Evolutionary conservation across 1,140 invertebrate genomes (phyloP).

Genomic region (Agrypnia vestita): DNA sequence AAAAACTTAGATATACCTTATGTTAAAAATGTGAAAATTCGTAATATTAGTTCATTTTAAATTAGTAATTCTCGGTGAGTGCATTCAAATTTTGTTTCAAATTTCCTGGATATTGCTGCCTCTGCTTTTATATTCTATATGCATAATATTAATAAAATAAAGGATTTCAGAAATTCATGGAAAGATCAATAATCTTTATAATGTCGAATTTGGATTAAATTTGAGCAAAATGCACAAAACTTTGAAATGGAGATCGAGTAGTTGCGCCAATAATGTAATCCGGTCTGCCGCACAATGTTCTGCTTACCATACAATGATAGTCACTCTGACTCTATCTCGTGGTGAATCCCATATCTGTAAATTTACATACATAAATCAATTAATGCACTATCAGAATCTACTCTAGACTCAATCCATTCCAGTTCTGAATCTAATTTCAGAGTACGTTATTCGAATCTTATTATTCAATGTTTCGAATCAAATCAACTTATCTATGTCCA

Average conservation of each 20-base stretch:
- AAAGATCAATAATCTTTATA: too few relatives aligned
- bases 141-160: too few relatives aligned
- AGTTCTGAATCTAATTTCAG: background rate
- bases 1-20: too few relatives aligned
- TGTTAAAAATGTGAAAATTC: too few relatives aligned
- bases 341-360: slow-evolving; percentile 6
- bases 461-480: slow-evolving; percentile 5
- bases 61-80: too few relatives aligned
- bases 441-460: background rate
- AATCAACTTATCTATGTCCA: too few relatives aligned
- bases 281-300: background rate
- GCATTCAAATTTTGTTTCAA: too few relatives aligned
- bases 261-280: slow-evolving; percentile 5
- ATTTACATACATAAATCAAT: slow-evolving; percentile 38
- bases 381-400: slow-evolving; percentile 28
- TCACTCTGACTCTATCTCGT: background rate
- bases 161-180: too few relatives aligned
- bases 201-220: too few relatives aligned
- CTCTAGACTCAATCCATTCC: slow-evolving; percentile 19
- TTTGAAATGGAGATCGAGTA: slow-evolving; percentile 1
- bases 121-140: too few relatives aligned
- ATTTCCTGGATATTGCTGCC: too few relatives aligned
- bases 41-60: too few relatives aligned
- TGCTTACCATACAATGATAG: slow-evolving; percentile 1
- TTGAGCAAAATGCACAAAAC: slow-evolving; percentile 1